A percentile compares a stretch with the other conserved stretches of the same genome.
phyloP scores from a whole-genome alignment of 2,113 vertebrate genomes.

The Nerophis ophidion region DNA sequence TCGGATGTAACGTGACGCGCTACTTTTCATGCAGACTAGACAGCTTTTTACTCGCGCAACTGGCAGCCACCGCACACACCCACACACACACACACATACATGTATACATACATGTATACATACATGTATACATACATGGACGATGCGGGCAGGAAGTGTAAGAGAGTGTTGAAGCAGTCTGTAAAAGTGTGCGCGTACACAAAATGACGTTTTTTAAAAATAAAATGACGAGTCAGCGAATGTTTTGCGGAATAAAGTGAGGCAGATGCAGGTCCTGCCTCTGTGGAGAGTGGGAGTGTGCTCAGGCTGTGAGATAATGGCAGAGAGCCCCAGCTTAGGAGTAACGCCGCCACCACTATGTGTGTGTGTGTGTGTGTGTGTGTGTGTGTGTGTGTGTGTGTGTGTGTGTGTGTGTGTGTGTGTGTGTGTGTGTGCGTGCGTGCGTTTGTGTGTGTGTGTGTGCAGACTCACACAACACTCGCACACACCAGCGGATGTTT shows the following conservation, averaged over 20 bases:
- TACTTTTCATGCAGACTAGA: no score
- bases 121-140: no score
- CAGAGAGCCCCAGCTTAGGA: slow-evolving; percentile 54
- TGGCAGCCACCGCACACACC: no score
- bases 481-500: slow-evolving; percentile 56
- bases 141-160: no score
- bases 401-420: slow-evolving; percentile 10
- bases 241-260: slow-evolving; percentile 69
- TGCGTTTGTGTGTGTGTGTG: slow-evolving; percentile 12
- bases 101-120: no score
- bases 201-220: no score
- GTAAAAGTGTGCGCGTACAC: no score
- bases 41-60: no score
- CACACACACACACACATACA: no score
- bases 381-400: slow-evolving; percentile 10
- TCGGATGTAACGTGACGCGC: no score
- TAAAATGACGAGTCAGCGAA: not conserved
- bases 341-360: slow-evolving; percentile 41
- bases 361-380: no score
- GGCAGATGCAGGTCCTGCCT: slow-evolving; percentile 72
- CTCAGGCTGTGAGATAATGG: slow-evolving; percentile 73
- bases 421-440: slow-evolving; percentile 9
- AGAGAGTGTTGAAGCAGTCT: no score
- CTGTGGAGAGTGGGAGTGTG: slow-evolving; percentile 66
- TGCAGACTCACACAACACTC: not conserved